Conservation (phyloP, 2,797 vertebrate genomes). For the Phaenicophaeus curvirostris region DNA sequence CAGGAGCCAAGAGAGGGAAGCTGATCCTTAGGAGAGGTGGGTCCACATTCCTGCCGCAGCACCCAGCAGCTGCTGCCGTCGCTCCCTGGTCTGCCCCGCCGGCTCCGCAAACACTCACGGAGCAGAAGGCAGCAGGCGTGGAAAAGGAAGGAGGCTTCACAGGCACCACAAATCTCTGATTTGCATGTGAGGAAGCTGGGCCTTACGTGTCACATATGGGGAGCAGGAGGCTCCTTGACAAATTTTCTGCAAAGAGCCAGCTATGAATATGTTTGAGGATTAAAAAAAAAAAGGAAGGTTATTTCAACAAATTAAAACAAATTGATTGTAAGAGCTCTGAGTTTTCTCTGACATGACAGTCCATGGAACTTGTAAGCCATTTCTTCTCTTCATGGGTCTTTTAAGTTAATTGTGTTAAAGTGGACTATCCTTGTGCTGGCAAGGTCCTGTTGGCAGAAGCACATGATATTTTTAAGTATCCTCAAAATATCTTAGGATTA, state of each 20-base stretch:
- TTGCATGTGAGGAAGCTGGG: neutral
- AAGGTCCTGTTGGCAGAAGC: neutral
- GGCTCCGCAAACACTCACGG: constrained; percentile 39
- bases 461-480: too few relatives aligned
- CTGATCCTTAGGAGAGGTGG: constrained; percentile 73
- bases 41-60: constrained; percentile 78
- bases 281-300: neutral
- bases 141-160: neutral
- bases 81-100: constrained; percentile 67
- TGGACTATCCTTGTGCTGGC: neutral
- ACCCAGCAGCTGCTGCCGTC: constrained; percentile 78
- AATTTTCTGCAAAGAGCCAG: neutral
- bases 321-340: neutral
- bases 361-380: accelerated
- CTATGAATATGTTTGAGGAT: neutral
- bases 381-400: neutral
- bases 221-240: neutral
- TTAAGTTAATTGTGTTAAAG: neutral
- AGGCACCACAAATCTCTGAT: neutral
- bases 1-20: constrained; percentile 67
- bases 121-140: neutral
- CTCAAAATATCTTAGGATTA: too few relatives aligned
- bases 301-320: neutral
- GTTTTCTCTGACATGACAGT: neutral
- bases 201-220: accelerated